Evolutionary conservation across 2,797 vertebrate genomes (phyloP), one percentile per base, ranked within the genome.

Genomic region (Apogon talboti): DNA sequence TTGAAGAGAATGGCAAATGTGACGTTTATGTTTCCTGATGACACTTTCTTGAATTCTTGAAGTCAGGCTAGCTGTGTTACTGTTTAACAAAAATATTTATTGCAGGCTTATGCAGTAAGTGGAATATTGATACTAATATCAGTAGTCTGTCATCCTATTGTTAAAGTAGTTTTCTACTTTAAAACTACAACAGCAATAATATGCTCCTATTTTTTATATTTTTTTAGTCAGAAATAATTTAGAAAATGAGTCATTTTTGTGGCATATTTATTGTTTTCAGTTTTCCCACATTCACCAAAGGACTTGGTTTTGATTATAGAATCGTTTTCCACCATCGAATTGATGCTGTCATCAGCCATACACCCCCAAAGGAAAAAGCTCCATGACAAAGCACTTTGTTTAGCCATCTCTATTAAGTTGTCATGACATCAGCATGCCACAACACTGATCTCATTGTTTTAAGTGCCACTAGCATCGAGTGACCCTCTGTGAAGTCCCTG

Each of bases 371-470:
- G 82, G 76, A 83, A 89, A 86, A 76, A 58, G 45, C 54, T 81
- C 61, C 51, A 38, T 90, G 91, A 90, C 89, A 91, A 89, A 90
- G 88, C 89, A 89, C 64, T 82, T 89, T 86, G 73, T 89, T 89
- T 79, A 69, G 76, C 57, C 66, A 61, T 47, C 71, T 68, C 57
- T 52, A 76, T 76, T 71, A 79, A 66, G 24, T 63, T 69, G 77
- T 74, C 76, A 70, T 91, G 87, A 89, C 72, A 66, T 90, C 82
- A 76, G 59, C 73, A 68, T 11, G 58, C 72, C 72, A 53, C 69
- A 87, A 94, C 92, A 95, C 77, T 89, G 87, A 72, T 76, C 81
- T 89, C 88, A 91, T 93, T 94, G 92, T 95, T 81, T 58, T 57
- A 68, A 62, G 70, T 76, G 85, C 71, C 82, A 82, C 76, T 80